Percentiles rank a stretch among this genome's conserved stretches.
Evolutionary conservation across 2,797 vertebrate species (phyloP).

Genomic region (Tragelaphus oryx): DNA sequence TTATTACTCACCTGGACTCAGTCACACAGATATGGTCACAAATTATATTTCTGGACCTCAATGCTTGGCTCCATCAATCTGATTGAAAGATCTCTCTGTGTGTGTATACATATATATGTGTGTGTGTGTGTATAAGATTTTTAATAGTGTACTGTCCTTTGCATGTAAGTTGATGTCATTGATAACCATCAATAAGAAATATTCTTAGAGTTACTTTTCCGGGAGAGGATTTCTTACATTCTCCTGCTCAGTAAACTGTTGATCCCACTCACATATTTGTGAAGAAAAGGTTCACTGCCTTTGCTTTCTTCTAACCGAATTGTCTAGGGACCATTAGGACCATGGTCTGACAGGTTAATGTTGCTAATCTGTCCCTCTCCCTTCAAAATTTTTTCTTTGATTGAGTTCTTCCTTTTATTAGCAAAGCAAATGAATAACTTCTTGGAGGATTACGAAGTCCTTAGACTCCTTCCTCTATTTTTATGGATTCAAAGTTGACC

Average conservation of each 20-base stretch:
- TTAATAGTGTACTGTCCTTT: not conserved
- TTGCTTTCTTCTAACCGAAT: not conserved
- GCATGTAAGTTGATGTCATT: not conserved
- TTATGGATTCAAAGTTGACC: conserved; percentile 28
- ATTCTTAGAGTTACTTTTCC: not conserved
- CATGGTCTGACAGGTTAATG: not conserved
- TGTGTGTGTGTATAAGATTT: not conserved
- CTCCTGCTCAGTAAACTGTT: not conserved
- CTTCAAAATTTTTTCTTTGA: not conserved
- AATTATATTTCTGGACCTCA: not conserved
- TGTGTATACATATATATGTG: fast-evolving
- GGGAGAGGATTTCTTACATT: not conserved
- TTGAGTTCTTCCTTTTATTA: not conserved
- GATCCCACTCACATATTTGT: not conserved
- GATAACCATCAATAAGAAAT: not conserved
- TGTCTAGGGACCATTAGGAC: not conserved
- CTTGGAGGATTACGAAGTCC: not conserved
- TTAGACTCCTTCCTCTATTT: not conserved
- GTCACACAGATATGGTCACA: conserved; percentile 5
- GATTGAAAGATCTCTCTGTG: not conserved
- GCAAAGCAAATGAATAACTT: not conserved
- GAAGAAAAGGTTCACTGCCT: not conserved
- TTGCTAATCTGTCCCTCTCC: not conserved
- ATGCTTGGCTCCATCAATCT: not conserved
- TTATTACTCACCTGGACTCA: not conserved